phyloP scores from a whole-genome alignment of 2,797 vertebrate genomes.

The Discoglossus pictus region DNA sequence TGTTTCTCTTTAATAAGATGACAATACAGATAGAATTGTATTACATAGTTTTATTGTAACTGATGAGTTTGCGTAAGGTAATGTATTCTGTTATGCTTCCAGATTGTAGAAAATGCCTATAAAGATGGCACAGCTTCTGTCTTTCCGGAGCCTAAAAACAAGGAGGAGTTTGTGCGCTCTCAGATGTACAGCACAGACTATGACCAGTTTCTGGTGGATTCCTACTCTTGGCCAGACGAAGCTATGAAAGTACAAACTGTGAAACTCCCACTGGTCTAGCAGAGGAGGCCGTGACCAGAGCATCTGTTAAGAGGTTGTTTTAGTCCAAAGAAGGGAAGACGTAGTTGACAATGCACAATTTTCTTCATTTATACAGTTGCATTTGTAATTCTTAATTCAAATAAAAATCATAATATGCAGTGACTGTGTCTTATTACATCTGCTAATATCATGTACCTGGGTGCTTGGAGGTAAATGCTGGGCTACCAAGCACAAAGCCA shows the following conservation, averaged over 20 bases:
- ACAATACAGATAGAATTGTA: too few relatives aligned
- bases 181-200: constrained; percentile 85
- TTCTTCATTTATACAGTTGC: not conserved
- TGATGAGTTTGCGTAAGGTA: too few relatives aligned
- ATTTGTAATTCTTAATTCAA: constrained; percentile 5
- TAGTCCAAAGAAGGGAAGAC: too few relatives aligned
- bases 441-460: too few relatives aligned
- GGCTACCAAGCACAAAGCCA: too few relatives aligned
- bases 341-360: too few relatives aligned
- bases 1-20: too few relatives aligned
- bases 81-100: constrained; percentile 46
- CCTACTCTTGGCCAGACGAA: constrained; percentile 85
- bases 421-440: not conserved
- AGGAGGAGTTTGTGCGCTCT: constrained; percentile 79
- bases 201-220: constrained; percentile 81
- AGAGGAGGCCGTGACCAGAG: constrained; percentile 13
- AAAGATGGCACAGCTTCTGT: constrained; percentile 79
- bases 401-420: constrained; percentile 23
- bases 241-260: constrained; percentile 80
- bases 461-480: too few relatives aligned
- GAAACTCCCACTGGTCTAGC: constrained; percentile 51
- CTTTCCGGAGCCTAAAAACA: constrained; percentile 85
- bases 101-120: constrained; percentile 90
- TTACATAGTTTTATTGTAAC: too few relatives aligned
- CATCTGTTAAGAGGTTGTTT: too few relatives aligned